phyloP scores from a whole-genome alignment of 1,140 invertebrate species.

The Papilio polyxenes region DNA sequence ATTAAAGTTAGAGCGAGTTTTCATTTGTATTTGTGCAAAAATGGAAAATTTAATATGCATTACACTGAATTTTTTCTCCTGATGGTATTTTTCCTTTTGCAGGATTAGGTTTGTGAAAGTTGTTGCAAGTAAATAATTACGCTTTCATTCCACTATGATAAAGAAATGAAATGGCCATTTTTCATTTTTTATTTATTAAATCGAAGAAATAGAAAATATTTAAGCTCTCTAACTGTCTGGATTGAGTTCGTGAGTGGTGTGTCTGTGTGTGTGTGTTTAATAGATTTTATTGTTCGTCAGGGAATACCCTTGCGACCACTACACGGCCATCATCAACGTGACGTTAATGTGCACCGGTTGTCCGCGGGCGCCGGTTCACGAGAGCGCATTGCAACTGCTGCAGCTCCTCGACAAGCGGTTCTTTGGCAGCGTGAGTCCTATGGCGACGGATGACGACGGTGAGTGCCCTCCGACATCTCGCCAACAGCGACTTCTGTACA shows the following conservation, averaged over 20 bases:
- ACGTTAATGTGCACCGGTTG: conserved; percentile 97
- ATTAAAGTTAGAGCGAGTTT: not conserved
- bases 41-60: not conserved
- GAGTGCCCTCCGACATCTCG: conserved; percentile 47
- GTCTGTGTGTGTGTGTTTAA: not conserved
- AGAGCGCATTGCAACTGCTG: conserved; percentile 95
- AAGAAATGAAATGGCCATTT: not conserved
- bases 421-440: conserved; percentile 90
- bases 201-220: not conserved
- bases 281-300: conserved; percentile 78
- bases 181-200: not conserved
- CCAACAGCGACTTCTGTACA: not conserved
- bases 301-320: conserved; percentile 99
- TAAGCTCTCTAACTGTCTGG: not conserved
- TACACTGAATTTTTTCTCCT: not conserved
- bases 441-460: conserved; percentile 87
- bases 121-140: not conserved
- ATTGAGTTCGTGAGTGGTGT: not conserved
- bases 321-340: conserved; percentile 98
- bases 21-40: not conserved
- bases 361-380: conserved; percentile 93
- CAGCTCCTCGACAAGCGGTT: conserved; percentile 97
- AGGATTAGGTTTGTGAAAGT: not conserved
- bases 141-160: not conserved
- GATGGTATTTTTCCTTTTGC: not conserved